A percentile compares a stretch with the other conserved stretches of the same genome.
Evolutionary conservation across 1,140 invertebrate species (phyloP).

Genomic region (Pseudomyrmex dendroicus): DNA sequence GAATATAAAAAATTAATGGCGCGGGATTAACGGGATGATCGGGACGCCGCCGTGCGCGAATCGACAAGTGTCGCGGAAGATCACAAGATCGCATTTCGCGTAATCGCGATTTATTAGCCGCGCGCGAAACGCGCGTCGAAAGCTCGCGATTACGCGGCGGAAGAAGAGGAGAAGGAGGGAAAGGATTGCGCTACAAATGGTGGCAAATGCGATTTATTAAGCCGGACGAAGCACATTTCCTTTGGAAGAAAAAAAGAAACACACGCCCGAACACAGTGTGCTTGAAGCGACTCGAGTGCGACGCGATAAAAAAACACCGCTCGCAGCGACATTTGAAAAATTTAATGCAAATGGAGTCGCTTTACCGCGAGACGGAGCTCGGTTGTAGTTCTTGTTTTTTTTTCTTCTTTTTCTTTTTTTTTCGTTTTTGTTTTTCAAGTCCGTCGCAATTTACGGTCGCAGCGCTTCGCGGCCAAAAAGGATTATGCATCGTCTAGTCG

Average conservation of each 20-base stretch:
- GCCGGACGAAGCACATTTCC: constrained; percentile 3
- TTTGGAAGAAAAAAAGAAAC: background rate
- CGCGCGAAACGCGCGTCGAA: constrained; percentile 17
- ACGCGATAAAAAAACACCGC: constrained; percentile 48
- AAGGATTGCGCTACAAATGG: constrained; percentile 26
- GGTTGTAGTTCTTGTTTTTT: background rate
- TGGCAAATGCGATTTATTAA: constrained; percentile 53
- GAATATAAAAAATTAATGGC: too few relatives aligned
- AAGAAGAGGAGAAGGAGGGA: too few relatives aligned
- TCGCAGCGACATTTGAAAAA: constrained; percentile 42
- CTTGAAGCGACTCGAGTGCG: constrained; percentile 28
- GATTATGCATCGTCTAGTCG: constrained; percentile 37
- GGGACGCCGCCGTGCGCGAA: too few relatives aligned
- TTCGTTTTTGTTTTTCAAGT: background rate
- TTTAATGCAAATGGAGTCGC: constrained; percentile 43
- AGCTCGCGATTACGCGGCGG: constrained; percentile 28
- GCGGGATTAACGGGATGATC: too few relatives aligned
- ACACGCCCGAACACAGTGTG: constrained; percentile 26
- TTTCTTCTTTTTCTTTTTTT: too few relatives aligned
- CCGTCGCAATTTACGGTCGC: background rate
- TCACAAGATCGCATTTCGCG: background rate
- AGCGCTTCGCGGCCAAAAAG: background rate
- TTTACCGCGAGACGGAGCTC: constrained; percentile 19
- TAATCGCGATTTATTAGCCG: constrained; percentile 48
- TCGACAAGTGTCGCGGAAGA: background rate